Evolutionary conservation across 2,797 vertebrate genomes (phyloP).

Genomic region (Oophaga sylvatica): DNA sequence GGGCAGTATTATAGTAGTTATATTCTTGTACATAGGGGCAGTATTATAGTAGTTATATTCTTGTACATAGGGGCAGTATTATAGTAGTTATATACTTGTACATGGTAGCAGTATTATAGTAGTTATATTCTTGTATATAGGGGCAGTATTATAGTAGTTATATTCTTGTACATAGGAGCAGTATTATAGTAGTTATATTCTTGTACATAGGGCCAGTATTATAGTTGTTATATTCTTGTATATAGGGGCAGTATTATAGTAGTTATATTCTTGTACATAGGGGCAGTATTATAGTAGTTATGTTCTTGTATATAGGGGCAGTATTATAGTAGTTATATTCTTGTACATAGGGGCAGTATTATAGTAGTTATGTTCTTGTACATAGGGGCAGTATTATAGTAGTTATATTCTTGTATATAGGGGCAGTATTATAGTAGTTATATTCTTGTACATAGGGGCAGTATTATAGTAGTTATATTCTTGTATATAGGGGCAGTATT

Average conservation of each 20-base stretch:
- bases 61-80: conserved; percentile 1
- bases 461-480: conserved; percentile 8
- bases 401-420: background rate
- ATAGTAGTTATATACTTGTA: background rate
- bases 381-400: background rate
- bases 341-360: too few relatives aligned
- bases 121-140: too few relatives aligned
- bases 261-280: background rate
- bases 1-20: background rate
- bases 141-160: too few relatives aligned
- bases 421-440: too few relatives aligned
- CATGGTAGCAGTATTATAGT: too few relatives aligned
- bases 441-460: background rate
- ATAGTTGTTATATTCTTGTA: too few relatives aligned
- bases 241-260: background rate
- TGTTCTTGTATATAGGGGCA: background rate
- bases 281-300: background rate
- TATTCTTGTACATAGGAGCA: too few relatives aligned
- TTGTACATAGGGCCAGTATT: too few relatives aligned
- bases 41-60: conserved; percentile 13
- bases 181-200: too few relatives aligned
- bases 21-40: background rate
- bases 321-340: conserved; percentile 8
- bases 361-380: too few relatives aligned
- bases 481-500: too few relatives aligned